A percentile compares a stretch with the other conserved stretches of the same genome.
phyloP scores from a whole-genome alignment of 2,888 invertebrate genomes.

The Onchidella celtica region DNA sequence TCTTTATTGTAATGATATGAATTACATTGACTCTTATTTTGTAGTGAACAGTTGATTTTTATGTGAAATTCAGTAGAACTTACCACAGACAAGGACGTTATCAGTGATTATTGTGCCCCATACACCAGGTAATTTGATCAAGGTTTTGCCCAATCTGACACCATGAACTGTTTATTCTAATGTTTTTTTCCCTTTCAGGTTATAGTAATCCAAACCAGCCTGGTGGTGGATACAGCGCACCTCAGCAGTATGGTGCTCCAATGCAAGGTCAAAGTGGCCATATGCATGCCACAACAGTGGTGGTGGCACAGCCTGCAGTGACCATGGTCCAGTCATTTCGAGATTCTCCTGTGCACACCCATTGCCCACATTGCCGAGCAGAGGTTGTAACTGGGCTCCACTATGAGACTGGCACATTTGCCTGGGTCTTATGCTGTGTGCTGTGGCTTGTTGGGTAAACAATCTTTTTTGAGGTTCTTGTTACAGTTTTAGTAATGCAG shows the following conservation, averaged over 20 bases:
- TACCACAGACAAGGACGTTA: no score
- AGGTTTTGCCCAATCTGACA: no score
- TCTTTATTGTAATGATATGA: no score
- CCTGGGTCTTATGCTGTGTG: conserved; percentile 74
- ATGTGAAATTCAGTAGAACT: no score
- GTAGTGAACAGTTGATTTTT: no score
- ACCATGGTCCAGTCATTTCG: conserved; percentile 68
- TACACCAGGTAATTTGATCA: no score
- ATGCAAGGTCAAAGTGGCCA: no score
- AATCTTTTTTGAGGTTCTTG: background rate
- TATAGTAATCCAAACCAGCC: conserved; percentile 22
- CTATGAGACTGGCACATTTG: conserved; percentile 74
- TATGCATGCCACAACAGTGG: conserved; percentile 59
- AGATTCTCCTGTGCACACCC: conserved; percentile 68
- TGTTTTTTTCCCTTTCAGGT: conserved; percentile 19
- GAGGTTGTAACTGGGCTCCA: conserved; percentile 71
- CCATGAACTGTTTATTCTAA: no score
- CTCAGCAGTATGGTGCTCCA: conserved; percentile 16
- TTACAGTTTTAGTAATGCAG: background rate
- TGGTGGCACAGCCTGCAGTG: conserved; percentile 65
- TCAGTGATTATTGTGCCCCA: no score
- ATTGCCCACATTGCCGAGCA: conserved; percentile 75
- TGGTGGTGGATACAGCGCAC: background rate
- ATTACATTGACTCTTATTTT: no score
- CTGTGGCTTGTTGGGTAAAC: conserved; percentile 75